Percentiles rank a stretch among this genome's conserved stretches.
Evolutionary conservation across 2,113 vertebrate genomes (phyloP).

Genomic region (Herpailurus yagouaroundi): DNA sequence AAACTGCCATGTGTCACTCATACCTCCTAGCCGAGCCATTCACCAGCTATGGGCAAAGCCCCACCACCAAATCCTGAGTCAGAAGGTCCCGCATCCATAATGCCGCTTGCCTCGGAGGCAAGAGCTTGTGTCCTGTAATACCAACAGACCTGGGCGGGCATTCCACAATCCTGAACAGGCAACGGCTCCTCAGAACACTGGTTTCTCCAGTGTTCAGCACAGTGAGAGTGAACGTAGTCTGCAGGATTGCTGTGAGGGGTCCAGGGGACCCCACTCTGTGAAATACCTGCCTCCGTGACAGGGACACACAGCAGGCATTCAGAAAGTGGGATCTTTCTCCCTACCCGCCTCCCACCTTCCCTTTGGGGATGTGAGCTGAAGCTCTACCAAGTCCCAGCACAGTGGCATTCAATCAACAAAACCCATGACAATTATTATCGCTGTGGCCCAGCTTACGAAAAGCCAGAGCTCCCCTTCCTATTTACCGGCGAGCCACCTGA

Average conservation of each 20-base stretch:
- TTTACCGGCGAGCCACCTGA: background rate
- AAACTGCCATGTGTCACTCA: background rate
- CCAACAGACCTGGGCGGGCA: background rate
- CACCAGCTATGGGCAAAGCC: background rate
- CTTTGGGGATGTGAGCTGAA: background rate
- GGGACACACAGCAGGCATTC: background rate
- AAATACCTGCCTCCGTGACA: background rate
- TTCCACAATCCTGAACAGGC: background rate
- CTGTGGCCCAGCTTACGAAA: background rate
- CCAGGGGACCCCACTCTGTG: background rate
- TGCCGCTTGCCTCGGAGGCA: background rate
- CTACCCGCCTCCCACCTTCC: background rate
- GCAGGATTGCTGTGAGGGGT: background rate
- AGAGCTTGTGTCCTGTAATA: background rate
- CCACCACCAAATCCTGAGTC: background rate
- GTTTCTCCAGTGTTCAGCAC: background rate
- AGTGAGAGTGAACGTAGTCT: background rate
- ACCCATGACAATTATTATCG: background rate
- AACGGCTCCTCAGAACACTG: background rate
- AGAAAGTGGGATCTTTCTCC: background rate
- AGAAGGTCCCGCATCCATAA: background rate
- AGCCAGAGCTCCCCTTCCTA: background rate
- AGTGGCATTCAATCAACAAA: background rate
- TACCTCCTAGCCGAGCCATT: background rate
- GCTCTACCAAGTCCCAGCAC: background rate